A percentile compares a stretch with the other conserved stretches of the same genome.
These are phyloP conservation scores for Biston betularia DNA, from an alignment of 2,888 invertebrate genomes.

Conservation along the genomic window DNA sequence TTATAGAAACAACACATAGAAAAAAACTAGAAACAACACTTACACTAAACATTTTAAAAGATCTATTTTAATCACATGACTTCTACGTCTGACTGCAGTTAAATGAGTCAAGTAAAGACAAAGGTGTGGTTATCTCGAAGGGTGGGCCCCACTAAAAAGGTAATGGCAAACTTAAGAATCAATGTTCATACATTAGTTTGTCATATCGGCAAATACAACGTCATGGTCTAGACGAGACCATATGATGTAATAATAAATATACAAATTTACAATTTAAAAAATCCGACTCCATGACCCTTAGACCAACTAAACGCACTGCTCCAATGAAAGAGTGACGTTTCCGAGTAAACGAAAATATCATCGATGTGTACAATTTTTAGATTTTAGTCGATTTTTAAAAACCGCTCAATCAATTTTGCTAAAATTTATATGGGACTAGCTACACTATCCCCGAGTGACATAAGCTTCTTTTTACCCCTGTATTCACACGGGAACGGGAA, in stretches of 20 bases:
- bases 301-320: too few species aligned
- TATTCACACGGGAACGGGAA: too few species aligned
- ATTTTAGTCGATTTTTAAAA: too few species aligned
- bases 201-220: constrained; percentile 55
- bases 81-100: constrained; percentile 61
- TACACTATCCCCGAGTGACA: too few species aligned
- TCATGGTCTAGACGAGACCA: constrained; percentile 26
- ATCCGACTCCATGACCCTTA: too few species aligned
- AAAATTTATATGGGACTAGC: too few species aligned
- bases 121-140: constrained; percentile 68
- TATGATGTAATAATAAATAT: constrained; percentile 19
- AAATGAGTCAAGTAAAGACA: constrained; percentile 65
- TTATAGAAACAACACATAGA: constrained; percentile 63
- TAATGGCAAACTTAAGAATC: constrained; percentile 72
- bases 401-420: too few species aligned
- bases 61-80: constrained; percentile 54
- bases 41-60: constrained; percentile 71
- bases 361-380: too few species aligned
- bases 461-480: too few species aligned
- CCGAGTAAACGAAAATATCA: too few species aligned
- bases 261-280: too few species aligned
- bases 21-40: constrained; percentile 64
- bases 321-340: too few species aligned
- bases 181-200: constrained; percentile 67
- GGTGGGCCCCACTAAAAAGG: constrained; percentile 77